Percentiles rank a stretch among this genome's conserved stretches.
These are phyloP conservation scores for Empidonax traillii DNA, from an alignment of 2,113 vertebrate genomes.

Conservation along the genomic window DNA sequence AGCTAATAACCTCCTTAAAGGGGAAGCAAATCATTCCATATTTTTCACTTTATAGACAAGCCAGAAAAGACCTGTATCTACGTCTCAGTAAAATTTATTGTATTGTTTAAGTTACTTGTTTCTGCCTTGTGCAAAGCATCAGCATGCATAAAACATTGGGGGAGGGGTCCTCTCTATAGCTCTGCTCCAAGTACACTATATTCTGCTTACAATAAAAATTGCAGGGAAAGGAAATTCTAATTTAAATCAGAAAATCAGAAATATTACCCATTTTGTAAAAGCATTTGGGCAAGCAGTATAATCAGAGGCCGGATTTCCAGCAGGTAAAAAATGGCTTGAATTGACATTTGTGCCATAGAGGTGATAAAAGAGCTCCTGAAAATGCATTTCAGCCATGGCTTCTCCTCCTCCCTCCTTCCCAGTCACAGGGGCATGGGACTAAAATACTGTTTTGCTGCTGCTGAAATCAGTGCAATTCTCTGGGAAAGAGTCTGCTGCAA, in stretches of 20 bases:
- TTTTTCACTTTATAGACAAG: slow-evolving; percentile 74
- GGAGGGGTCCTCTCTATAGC: not conserved
- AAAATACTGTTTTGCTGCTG: not conserved
- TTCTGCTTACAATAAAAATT: not conserved
- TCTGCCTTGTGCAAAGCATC: slow-evolving; percentile 39
- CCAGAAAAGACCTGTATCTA: slow-evolving; percentile 58
- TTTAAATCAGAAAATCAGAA: slow-evolving; percentile 8
- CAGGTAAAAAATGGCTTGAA: not conserved
- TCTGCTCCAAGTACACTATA: not conserved
- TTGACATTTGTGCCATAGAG: not conserved
- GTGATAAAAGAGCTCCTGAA: slow-evolving; percentile 2
- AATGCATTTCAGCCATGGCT: not conserved
- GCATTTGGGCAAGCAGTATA: not conserved
- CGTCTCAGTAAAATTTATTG: slow-evolving; percentile 65
- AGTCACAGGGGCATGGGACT: not conserved
- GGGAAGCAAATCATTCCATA: slow-evolving; percentile 68
- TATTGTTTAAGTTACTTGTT: slow-evolving; percentile 67
- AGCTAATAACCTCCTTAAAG: slow-evolving; percentile 74
- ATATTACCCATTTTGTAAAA: not conserved
- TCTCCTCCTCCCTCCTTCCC: not conserved
- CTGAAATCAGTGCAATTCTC: not conserved
- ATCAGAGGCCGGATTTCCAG: not conserved
- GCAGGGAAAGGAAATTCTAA: not conserved
- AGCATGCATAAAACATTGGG: slow-evolving; percentile 19
- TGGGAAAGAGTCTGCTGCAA: not conserved